Evolutionary conservation across 1,140 invertebrate genomes (phyloP), one percentile per base, ranked within the genome.

Genomic region (Prorops nasuta): DNA sequence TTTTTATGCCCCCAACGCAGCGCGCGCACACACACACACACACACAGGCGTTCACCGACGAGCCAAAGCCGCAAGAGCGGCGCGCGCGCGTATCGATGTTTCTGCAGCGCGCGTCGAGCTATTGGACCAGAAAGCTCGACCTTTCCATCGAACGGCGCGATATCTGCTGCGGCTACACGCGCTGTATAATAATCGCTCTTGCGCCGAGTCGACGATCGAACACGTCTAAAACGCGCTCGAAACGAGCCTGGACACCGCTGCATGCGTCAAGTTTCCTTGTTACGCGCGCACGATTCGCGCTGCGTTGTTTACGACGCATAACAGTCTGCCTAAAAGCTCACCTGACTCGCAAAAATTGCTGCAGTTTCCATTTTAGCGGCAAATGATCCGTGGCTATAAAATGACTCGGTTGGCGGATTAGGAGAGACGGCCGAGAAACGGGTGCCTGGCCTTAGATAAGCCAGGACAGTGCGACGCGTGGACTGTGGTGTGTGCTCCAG

Each of bases 91-190:
- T 21, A 50, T 41, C 44, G 44, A 37, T 52, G 45, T 48, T 40
- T 52, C 44, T 47, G 38, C 12, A 4, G n/a, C 44, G 44, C 45
- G 40, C 47, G 45, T 34, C 37, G 39, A 16, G 52, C 44, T 21
- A 56, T 56, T 56, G 53, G 24, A 39, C 36, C 4, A 28, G 40
- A 44, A 49, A 44, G 36, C 45, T 44, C 45, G 45, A 56, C 54
- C 54, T 56, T 53, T 56, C 51, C 44, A 56, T 49, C 51, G 51
- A 18, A 28, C 22, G 21, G 16, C 50, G 24, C 49, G 40, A 56
- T 53, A 53, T 47, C 50, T 37, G 41, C 37, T 24, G 41, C 48
- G 36, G 24, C 14, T 41, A 48, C 34, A 39, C 44, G 36, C 49
- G 49, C 39, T 32, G 34, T 35, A 46, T 21, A 51, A 46, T 19